Base-by-base conservation (phyloP, 2,888 invertebrate genomes). In the Nephrotoma appendiculata region DNA sequence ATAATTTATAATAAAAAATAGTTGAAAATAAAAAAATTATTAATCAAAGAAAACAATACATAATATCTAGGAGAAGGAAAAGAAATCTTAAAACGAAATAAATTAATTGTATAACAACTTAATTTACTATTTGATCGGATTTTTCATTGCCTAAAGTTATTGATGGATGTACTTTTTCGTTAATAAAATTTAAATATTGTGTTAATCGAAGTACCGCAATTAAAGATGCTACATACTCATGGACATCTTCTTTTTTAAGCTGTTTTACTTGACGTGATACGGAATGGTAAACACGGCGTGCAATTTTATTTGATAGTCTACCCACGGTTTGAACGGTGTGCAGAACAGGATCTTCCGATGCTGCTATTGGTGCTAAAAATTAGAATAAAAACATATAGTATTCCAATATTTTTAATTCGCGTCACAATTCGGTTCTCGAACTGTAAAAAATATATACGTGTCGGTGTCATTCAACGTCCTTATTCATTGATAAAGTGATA, bases 291-390 rank as follows among this genome's bases (percentile, higher is more conserved):
- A 95, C 94, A 87, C 95, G 93, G 86, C 94, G 93, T 86, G 95
- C 94, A 12, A 95, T 94, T 91, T 95, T 95, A 87, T 95, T 94
- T 89, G 95, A 95, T 88, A 95, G 92, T 19, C 94, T 92, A 19
- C 95, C 95, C 87, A 95, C 94, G 0, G 95, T 95, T 92, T 95
- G 95, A 88, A 95, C 93, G 0, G 95, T 94, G 91, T 95, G 95
- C 88, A 95, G 90, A 19, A 95, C 94, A 86, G 95, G 95, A 91
- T 95, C 95, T 88, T 92, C 93, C 88, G 92, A 93, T 86, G 92
- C 92, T 86, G 93, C 90, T 89, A 93, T 93, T 89, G 95, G 92
- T 89, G 93, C 95, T 95, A 90, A 52, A 92, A 92, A 48, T 86
- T 87, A 86, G 86, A 85, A 87, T 83, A 31, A 85, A 11, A 83